These are phyloP conservation scores for Gulo gulo DNA, from an alignment of 2,113 vertebrate species.

Conservation along the genomic window DNA sequence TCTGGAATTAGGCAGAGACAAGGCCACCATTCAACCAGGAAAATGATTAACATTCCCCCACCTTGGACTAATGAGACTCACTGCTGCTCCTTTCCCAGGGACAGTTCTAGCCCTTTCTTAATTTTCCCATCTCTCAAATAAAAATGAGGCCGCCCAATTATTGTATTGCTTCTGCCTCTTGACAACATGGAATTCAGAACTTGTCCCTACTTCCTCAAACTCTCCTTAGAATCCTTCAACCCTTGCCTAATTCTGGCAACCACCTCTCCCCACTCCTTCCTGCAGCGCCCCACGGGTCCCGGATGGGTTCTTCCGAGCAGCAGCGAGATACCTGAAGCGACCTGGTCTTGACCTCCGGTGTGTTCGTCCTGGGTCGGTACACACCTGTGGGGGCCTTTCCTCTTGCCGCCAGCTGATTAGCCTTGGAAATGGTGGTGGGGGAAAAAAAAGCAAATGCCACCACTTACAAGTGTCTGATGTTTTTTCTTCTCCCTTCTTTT, in stretches of 20 bases:
- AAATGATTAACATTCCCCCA: not conserved
- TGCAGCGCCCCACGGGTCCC: not conserved
- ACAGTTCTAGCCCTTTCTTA: not conserved
- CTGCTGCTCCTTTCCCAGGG: not conserved
- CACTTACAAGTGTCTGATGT: not conserved
- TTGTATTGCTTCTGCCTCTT: not conserved
- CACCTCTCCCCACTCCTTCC: not conserved
- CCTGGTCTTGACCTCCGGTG: not conserved
- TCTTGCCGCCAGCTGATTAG: not conserved
- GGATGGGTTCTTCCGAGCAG: not conserved
- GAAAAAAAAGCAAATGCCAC: not conserved
- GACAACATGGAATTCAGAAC: not conserved
- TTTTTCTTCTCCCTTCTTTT: not conserved
- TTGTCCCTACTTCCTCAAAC: not conserved
- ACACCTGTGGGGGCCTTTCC: not conserved
- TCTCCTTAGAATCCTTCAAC: not conserved
- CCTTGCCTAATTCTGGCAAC: not conserved
- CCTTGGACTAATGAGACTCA: not conserved
- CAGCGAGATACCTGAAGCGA: not conserved
- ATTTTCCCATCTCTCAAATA: not conserved
- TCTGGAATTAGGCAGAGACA: not conserved
- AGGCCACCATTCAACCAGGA: conserved; percentile 12
- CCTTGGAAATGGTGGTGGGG: not conserved
- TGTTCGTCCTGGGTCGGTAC: not conserved
- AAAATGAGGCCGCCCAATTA: not conserved